Evolutionary conservation across 2,888 invertebrate species (phyloP).

Genomic region (Alentia gelatinosa): DNA sequence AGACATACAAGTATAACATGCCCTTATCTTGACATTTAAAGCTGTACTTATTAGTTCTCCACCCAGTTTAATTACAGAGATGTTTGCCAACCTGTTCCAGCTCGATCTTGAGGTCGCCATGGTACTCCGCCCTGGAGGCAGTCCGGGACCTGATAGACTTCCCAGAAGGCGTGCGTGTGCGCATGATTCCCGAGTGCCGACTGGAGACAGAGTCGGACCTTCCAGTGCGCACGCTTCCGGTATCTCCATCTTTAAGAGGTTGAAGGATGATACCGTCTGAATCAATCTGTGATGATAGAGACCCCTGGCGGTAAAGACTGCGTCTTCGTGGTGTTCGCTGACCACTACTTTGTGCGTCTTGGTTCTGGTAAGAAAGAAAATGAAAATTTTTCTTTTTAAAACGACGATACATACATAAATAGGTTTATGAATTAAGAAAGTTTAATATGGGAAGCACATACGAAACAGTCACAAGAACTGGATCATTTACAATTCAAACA

Average conservation of each 20-base stretch:
- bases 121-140: conserved; percentile 64
- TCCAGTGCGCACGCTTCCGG: neutral
- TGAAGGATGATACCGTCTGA: conserved; percentile 26
- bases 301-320: conserved; percentile 37
- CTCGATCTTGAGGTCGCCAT: conserved; percentile 62
- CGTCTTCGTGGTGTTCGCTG: neutral
- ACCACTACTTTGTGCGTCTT: conserved; percentile 15
- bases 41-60: too few relatives aligned
- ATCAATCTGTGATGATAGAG: neutral
- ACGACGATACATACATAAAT: too few relatives aligned
- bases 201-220: conserved; percentile 35
- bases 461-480: neutral
- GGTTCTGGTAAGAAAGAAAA: neutral
- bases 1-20: too few relatives aligned
- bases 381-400: too few relatives aligned
- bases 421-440: too few relatives aligned
- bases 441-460: neutral
- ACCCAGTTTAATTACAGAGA: too few relatives aligned
- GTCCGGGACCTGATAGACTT: conserved; percentile 63
- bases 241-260: conserved; percentile 14
- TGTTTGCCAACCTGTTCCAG: conserved; percentile 61
- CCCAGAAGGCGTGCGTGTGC: conserved; percentile 62
- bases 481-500: neutral
- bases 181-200: conserved; percentile 41
- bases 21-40: too few relatives aligned